A percentile compares a stretch with the other conserved stretches of the same genome.
Evolutionary conservation across 30 jellyfish, hydroid and myxozoan species (phyloP).

Genomic region (Pelagia noctiluca): DNA sequence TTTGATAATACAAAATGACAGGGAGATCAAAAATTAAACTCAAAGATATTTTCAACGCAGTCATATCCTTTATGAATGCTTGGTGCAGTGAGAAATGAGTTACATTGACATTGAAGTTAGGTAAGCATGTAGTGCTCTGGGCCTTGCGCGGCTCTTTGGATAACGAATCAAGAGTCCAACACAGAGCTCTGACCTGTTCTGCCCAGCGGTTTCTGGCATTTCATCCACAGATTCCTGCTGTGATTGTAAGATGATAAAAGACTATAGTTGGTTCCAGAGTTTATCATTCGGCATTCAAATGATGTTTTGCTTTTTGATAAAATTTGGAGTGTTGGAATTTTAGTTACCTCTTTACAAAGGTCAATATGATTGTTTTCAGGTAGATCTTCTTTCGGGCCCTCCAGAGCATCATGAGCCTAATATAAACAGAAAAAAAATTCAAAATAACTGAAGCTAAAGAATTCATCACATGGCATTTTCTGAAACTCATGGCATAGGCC

Average conservation of each 20-base stretch:
- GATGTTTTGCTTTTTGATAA: background rate
- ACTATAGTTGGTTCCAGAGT: background rate
- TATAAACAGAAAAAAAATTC: background rate
- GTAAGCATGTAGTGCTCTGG: no score
- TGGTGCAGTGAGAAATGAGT: no score
- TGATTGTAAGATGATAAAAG: background rate
- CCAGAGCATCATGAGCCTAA: constrained; percentile 67
- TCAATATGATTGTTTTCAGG: constrained; percentile 56
- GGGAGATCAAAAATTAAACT: no score
- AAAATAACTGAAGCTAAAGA: background rate
- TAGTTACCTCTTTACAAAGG: constrained; percentile 68
- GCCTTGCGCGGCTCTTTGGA: no score
- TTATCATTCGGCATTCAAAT: background rate
- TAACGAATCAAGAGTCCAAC: background rate
- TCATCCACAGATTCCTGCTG: no score
- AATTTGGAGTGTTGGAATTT: background rate
- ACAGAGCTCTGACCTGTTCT: background rate
- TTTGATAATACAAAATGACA: no score
- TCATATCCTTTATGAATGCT: no score
- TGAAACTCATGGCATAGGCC: background rate
- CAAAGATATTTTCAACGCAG: no score
- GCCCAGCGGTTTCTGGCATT: no score
- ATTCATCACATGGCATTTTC: constrained; percentile 23
- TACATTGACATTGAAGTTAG: no score
- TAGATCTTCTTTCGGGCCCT: constrained; percentile 50